Evolutionary conservation across 2,888 invertebrate genomes (phyloP).

Genomic region (Pyrocoelia pectoralis): DNA sequence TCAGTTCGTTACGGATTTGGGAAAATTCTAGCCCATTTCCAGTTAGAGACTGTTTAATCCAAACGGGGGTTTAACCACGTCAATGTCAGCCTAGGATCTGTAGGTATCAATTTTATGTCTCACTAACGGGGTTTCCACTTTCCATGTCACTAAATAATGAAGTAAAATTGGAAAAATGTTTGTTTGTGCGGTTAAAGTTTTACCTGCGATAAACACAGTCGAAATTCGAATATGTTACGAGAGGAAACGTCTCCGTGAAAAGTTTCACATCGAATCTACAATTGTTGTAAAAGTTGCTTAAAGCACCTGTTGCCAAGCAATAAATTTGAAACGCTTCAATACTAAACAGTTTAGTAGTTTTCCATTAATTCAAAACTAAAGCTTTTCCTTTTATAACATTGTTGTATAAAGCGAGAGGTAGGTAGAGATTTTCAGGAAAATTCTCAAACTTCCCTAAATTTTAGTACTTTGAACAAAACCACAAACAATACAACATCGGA

Average conservation of each 20-base stretch:
- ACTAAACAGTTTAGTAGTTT: constrained; percentile 24
- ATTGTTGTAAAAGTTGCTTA: constrained; percentile 26
- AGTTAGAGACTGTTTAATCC: too few relatives aligned
- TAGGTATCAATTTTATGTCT: too few relatives aligned
- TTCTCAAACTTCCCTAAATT: constrained; percentile 14
- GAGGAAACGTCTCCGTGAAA: neutral
- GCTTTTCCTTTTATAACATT: constrained; percentile 6
- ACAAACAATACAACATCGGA: constrained; percentile 10
- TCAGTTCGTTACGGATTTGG: too few relatives aligned
- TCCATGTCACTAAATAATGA: too few relatives aligned
- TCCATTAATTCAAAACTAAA: constrained; percentile 12
- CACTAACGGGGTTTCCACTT: too few relatives aligned
- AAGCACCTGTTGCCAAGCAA: constrained; percentile 33
- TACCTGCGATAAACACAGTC: too few relatives aligned
- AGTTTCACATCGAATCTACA: neutral
- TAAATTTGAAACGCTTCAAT: constrained; percentile 26
- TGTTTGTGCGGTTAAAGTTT: too few relatives aligned
- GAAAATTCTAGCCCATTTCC: too few relatives aligned
- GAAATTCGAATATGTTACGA: neutral
- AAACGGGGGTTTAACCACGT: too few relatives aligned
- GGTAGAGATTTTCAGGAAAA: constrained; percentile 17
- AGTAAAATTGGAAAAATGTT: too few relatives aligned
- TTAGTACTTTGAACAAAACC: neutral
- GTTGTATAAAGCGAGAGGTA: constrained; percentile 12
- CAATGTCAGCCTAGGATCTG: too few relatives aligned